A percentile compares a stretch with the other conserved stretches of the same genome.
Evolutionary conservation across 1,140 invertebrate genomes (phyloP).

Genomic region (Melipona quadrifasciata): DNA sequence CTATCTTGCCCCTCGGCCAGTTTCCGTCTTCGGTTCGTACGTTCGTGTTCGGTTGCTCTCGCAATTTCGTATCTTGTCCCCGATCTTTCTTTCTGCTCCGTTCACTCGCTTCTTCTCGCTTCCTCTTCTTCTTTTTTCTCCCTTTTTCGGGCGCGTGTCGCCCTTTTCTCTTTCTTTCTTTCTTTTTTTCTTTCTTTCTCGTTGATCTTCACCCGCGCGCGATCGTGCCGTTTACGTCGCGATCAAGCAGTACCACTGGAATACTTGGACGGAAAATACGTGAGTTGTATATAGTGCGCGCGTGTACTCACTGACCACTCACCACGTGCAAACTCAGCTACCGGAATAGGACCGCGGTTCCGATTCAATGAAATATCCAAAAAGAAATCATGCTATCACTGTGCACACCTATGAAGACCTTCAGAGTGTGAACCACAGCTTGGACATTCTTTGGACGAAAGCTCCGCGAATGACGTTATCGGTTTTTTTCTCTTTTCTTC

Average conservation of each 20-base stretch:
- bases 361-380: slow-evolving; percentile 72
- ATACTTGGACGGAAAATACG: slow-evolving; percentile 27
- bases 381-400: slow-evolving; percentile 71
- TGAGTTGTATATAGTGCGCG: background rate
- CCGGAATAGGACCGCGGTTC: slow-evolving; percentile 43
- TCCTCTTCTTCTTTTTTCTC: too few relatives aligned
- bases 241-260: background rate
- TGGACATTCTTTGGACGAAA: background rate
- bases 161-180: background rate
- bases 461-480: background rate
- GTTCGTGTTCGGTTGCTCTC: slow-evolving; percentile 25
- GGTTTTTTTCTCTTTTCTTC: background rate
- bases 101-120: slow-evolving; percentile 27
- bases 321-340: slow-evolving; percentile 48
- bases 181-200: slow-evolving; percentile 25
- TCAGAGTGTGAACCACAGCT: background rate
- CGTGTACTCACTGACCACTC: slow-evolving; percentile 12
- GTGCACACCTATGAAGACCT: slow-evolving; percentile 3
- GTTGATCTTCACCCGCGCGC: slow-evolving; percentile 10
- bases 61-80: slow-evolving; percentile 54
- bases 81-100: slow-evolving; percentile 47
- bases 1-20: background rate
- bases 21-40: background rate
- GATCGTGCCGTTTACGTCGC: slow-evolving; percentile 3
- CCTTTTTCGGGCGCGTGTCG: slow-evolving; percentile 4